Base-by-base conservation (phyloP, 2,888 invertebrate genomes). In the Odontothrips loti region DNA sequence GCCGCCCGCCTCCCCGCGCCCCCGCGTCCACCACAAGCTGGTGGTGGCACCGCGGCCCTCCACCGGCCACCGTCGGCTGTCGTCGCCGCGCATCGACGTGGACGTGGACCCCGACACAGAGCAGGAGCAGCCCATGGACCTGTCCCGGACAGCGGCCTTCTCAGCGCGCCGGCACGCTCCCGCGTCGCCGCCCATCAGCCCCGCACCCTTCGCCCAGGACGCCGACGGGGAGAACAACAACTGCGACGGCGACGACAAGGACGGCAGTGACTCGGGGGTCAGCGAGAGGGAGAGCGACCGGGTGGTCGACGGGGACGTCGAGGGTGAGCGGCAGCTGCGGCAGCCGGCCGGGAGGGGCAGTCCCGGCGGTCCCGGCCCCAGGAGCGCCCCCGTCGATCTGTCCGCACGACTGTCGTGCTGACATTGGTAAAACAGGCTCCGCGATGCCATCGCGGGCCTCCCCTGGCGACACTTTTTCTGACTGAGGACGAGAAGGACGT, bases 81-180 rank as follows among this genome's bases (percentile, higher is more conserved):
- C 27, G 27, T 27, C 68, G 23, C 27, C 68, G 27, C 23, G 27
- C 27, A n/a, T 87, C 23, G 87, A 86, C 47, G 86, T 86, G 79
- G 84, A 87, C 20, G 85, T 86, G 79, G 84, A 87, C 20, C 85
- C 88, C 11, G 85, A 87, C 0, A 89, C 89, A 0, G 86, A 89
- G 0, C 94, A 94, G 86, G 94, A 94, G 84, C 92, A 93, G 85
- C 95, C 95, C 1, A 95, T 95, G 86, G 95, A 95, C 86, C 87
- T 95, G 83, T 94, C 94, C 63, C 93, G 94, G 88, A 93, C 92
- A 85, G 90, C 92, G 34, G 92, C 92, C 10, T 75, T 2, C 34
- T 6, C 34, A 6, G 34, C 68, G 68, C 23, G 23, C 3, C 68
- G 68, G 68, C 79, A 89, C 91, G 82, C 58, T n/a, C 58, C 34